Conservation (phyloP, 2,888 invertebrate genomes). For the Rotaria magnacalcarata region DNA sequence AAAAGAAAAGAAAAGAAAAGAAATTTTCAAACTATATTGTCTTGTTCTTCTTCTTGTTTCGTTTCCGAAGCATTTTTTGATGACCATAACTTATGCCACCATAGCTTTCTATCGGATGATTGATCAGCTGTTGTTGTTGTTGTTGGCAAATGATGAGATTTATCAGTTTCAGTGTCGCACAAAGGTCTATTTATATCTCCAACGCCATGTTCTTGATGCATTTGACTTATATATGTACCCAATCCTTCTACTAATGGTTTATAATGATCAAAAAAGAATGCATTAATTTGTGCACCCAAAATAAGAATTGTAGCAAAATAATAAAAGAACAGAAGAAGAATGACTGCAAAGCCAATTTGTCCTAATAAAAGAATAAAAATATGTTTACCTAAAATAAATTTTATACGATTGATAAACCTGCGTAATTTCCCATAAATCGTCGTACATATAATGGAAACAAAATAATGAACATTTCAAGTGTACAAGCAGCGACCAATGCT, state of each 20-base stretch:
- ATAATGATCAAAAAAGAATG: conserved; percentile 6
- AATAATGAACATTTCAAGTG: conserved; percentile 29
- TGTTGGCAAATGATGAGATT: neutral
- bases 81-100: too few relatives aligned
- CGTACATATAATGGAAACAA: conserved; percentile 26
- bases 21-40: too few relatives aligned
- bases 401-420: neutral
- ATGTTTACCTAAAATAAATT: too few relatives aligned
- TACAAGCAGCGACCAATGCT: neutral
- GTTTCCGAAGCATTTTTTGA: too few relatives aligned
- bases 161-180: neutral
- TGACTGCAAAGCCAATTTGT: conserved; percentile 19
- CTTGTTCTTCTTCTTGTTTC: too few relatives aligned
- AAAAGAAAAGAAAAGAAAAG: neutral
- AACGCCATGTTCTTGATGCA: neutral
- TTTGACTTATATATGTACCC: neutral
- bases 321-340: neutral
- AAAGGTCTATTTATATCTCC: neutral
- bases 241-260: neutral
- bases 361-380: neutral
- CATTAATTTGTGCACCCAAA: conserved; percentile 15
- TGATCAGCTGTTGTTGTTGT: too few relatives aligned
- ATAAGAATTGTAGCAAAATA: conserved; percentile 34
- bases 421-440: neutral
- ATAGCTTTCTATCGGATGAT: too few relatives aligned